These are phyloP conservation scores for Sesia bembeciformis DNA, from an alignment of 2,888 invertebrate genomes.

Conservation along the genomic window DNA sequence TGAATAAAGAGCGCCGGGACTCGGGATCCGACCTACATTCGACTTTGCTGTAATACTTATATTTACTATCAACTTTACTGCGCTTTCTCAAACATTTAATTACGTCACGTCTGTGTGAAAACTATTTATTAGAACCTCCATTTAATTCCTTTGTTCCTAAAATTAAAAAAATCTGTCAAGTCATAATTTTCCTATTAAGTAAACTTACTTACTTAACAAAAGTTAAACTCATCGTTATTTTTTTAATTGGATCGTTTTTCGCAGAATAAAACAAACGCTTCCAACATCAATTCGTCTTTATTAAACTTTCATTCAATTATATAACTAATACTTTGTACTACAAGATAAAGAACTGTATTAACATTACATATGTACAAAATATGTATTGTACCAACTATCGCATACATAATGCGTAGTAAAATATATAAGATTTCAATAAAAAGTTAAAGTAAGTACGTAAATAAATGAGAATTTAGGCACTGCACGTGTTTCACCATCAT, in stretches of 20 bases:
- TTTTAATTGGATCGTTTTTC: too few relatives aligned
- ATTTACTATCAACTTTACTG: too few relatives aligned
- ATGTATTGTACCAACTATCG: conserved; percentile 27
- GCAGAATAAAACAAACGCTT: too few relatives aligned
- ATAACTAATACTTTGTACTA: conserved; percentile 67
- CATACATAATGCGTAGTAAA: conserved; percentile 21
- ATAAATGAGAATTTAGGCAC: conserved; percentile 69
- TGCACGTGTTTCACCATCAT: conserved; percentile 61
- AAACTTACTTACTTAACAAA: too few relatives aligned
- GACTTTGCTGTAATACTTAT: not conserved
- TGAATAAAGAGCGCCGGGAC: not conserved
- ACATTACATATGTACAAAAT: conserved; percentile 57
- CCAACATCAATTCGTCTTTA: conserved; percentile 72
- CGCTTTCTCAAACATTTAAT: too few relatives aligned
- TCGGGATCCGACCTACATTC: not conserved
- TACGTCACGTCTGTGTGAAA: too few relatives aligned
- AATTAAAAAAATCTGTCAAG: too few relatives aligned
- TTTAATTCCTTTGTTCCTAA: too few relatives aligned
- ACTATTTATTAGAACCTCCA: too few relatives aligned
- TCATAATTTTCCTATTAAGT: too few relatives aligned
- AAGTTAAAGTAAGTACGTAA: conserved; percentile 38
- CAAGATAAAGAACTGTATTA: conserved; percentile 51
- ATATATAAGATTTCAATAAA: conserved; percentile 32
- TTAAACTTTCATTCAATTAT: conserved; percentile 39
- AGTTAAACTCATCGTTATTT: too few relatives aligned